Base-by-base conservation (phyloP, 1,140 invertebrate genomes). In the Hyphantria cunea region DNA sequence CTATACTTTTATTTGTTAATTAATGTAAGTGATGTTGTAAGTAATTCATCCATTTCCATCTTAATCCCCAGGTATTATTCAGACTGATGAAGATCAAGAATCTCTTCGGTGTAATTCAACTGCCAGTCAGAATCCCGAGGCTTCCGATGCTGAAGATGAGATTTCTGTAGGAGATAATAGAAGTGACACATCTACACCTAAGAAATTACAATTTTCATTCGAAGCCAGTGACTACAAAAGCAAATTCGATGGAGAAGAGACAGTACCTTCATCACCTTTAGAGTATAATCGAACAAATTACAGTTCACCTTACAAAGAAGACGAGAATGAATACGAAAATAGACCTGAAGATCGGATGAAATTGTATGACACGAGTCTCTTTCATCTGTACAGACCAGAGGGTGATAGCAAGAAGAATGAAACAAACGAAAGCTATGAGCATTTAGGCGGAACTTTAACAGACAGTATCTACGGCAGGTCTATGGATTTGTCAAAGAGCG, bases 151-250 rank as follows among this genome's bases (percentile, higher is more conserved):
- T 0, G 86, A 90, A n/a, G 88, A 90, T 37, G 88, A 90, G 50
- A 90, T 90, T 52, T 90, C 88, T 3, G 86, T 90, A 7, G 88
- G 88, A 1, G 88, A 90, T 37, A 90, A 90, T 45, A 68, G 84
- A 13, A 89, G 86, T 11, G 88, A 88, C 34, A 77, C 85, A 0
- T 90, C 88, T 0, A 80, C 80, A 0, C 83, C 84, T 7, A 82
- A 80, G 33, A 76, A 70, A 49, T 66, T 66, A 9, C 66, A 68
- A 10, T 78, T 69, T 25, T 39, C 65, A 7, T 79, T 76, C 33
- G 74, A 32, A n/a, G 44, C 44, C 1, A 32, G 47, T 8, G 44
- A 47, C 31, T 47, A 76, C 11, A 75, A 61, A n/a, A 25, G 5
- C 5, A 74, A 74, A 9, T 25, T 64, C 6, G 75, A 81, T 65